phyloP scores from a whole-genome alignment of 53 echinoderm and acorn worm species.

The Henricia sp. region DNA sequence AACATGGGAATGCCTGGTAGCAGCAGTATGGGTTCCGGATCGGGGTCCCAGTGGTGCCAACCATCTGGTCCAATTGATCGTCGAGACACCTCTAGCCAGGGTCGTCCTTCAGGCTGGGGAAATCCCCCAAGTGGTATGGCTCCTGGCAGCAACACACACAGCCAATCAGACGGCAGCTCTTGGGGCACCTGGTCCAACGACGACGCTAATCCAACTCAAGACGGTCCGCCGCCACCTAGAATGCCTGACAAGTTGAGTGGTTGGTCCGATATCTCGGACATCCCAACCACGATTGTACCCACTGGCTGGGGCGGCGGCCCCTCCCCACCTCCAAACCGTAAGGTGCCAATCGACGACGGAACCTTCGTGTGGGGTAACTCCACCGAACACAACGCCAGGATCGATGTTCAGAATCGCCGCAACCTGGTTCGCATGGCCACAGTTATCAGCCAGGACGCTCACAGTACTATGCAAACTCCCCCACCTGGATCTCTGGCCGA shows the following conservation, averaged over 20 bases:
- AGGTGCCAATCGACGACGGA: constrained; percentile 81
- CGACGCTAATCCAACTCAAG: constrained; percentile 69
- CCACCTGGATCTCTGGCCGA: constrained; percentile 75
- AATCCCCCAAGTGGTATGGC: constrained; percentile 70
- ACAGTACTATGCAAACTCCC: constrained; percentile 99
- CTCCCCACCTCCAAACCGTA: constrained; percentile 50
- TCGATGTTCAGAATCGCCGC: constrained; percentile 70
- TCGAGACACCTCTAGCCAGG: constrained; percentile 24
- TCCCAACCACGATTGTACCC: constrained; percentile 69
- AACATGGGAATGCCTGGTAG: not conserved
- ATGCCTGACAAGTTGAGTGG: constrained; percentile 61
- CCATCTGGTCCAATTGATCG: constrained; percentile 51
- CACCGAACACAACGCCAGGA: constrained; percentile 85
- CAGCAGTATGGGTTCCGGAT: constrained; percentile 12
- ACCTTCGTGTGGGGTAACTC: constrained; percentile 97
- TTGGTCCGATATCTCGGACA: constrained; percentile 44
- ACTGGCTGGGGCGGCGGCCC: constrained; percentile 96
- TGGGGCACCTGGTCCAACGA: constrained; percentile 75
- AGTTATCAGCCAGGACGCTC: constrained; percentile 67
- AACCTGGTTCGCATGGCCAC: constrained; percentile 72
- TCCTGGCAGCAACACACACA: constrained; percentile 44
- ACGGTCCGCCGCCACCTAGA: constrained; percentile 63
- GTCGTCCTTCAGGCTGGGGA: constrained; percentile 67
- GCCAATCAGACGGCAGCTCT: constrained; percentile 47
- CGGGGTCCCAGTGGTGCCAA: constrained; percentile 39